Evolutionary conservation across 2,797 vertebrate genomes (phyloP).

Genomic region (Semaprochilodus insignis): DNA sequence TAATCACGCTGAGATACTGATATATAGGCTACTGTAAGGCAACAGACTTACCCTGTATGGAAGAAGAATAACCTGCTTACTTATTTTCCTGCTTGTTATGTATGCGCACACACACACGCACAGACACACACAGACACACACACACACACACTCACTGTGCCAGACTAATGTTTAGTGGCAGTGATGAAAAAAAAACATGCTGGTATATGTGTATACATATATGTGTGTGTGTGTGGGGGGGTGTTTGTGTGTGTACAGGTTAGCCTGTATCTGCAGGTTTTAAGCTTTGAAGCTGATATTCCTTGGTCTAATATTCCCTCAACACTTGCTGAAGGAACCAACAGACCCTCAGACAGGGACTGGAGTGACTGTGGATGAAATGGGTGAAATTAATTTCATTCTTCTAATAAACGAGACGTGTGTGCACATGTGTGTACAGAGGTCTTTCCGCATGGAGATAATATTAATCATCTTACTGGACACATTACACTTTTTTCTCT

Average conservation of each 20-base stretch:
- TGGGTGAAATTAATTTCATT: neutral
- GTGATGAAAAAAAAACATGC: conserved; percentile 34
- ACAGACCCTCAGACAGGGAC: neutral
- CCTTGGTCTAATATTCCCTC: conserved; percentile 25
- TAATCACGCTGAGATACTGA: neutral
- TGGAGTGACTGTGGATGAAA: neutral
- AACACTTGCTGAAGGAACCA: neutral
- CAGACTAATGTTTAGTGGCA: conserved; percentile 39
- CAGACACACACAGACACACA: conserved; percentile 67
- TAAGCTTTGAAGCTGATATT: conserved; percentile 26
- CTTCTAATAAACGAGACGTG: neutral
- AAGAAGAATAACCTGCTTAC: no score
- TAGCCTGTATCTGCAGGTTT: conserved; percentile 13
- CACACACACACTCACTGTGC: conserved; percentile 5
- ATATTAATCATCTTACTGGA: conserved; percentile 14
- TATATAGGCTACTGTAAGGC: neutral
- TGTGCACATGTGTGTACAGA: conserved; percentile 1
- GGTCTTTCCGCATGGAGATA: neutral
- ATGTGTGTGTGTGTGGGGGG: neutral
- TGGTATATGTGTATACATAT: neutral
- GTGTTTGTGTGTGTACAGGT: no score
- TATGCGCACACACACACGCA: conserved; percentile 63
- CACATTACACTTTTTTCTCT: neutral
- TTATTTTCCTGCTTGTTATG: no score
- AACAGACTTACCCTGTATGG: no score